These are phyloP conservation scores for Myzus persicae DNA, from an alignment of 1,140 invertebrate genomes.

Conservation along the genomic window DNA sequence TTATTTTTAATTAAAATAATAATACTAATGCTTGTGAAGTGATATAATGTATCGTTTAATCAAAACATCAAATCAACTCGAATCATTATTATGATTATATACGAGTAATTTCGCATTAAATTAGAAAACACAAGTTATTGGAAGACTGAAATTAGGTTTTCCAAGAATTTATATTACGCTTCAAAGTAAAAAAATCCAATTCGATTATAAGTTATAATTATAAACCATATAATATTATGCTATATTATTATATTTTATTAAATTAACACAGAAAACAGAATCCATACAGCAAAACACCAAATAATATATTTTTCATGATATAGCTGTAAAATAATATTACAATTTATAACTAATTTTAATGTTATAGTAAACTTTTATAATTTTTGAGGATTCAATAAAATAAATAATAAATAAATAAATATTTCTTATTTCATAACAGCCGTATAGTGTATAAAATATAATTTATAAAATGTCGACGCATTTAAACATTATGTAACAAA, in stretches of 20 bases:
- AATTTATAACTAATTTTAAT: not conserved
- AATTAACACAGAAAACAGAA: not conserved
- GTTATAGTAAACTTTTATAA: not conserved
- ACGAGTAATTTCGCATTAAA: not conserved
- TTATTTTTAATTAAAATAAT: too few species aligned
- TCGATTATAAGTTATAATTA: not conserved
- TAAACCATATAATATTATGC: not conserved
- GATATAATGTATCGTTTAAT: not conserved
- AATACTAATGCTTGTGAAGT: not conserved
- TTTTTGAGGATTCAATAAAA: not conserved
- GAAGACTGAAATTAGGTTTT: not conserved
- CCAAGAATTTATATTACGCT: not conserved
- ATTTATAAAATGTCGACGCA: too few species aligned
- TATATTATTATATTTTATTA: not conserved
- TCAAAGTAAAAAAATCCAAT: not conserved
- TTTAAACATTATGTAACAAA: too few species aligned
- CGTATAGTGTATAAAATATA: too few species aligned
- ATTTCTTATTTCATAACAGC: too few species aligned
- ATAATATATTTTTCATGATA: not conserved
- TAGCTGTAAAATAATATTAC: not conserved
- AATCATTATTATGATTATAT: not conserved
- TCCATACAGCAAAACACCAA: not conserved
- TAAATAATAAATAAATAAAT: too few species aligned
- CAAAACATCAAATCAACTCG: not conserved
- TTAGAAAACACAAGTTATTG: not conserved